Evolutionary conservation across 2,797 vertebrate species (phyloP).

Genomic region (Diglossa cyanea): DNA sequence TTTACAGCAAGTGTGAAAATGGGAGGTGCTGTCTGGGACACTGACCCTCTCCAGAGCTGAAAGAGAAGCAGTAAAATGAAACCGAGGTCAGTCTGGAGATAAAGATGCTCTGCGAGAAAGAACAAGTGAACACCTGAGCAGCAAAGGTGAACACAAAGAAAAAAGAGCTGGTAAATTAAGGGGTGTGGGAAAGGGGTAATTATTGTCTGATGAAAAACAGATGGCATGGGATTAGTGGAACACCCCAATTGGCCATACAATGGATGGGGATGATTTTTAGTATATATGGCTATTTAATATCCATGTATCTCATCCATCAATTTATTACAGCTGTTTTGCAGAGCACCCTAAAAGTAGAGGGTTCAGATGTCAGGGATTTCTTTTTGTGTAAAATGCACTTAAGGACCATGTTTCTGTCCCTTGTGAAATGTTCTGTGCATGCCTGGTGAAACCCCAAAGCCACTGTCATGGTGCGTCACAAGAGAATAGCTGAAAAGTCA

Average conservation of each 20-base stretch:
- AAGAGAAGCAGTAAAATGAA: not conserved
- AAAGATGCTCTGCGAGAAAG: not conserved
- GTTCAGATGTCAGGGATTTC: not conserved
- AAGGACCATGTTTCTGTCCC: not conserved
- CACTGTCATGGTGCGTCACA: fast-evolving
- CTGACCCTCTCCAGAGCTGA: not conserved
- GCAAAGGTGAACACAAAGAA: not conserved
- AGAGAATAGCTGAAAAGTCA: not conserved
- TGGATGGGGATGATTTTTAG: not conserved
- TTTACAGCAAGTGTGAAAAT: not conserved
- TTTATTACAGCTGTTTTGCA: not conserved
- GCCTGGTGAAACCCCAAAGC: not conserved
- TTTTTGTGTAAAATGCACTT: not conserved
- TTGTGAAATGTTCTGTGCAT: not conserved
- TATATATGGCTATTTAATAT: not conserved
- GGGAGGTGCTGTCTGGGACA: not conserved
- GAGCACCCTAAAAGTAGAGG: not conserved
- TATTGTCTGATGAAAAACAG: not conserved
- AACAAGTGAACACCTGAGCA: not conserved
- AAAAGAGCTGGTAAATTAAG: not conserved
- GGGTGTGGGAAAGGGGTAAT: fast-evolving
- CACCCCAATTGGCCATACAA: not conserved
- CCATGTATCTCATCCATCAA: not conserved
- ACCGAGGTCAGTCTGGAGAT: not conserved
- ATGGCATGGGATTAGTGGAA: not conserved